Evolutionary conservation across 2,888 invertebrate genomes (phyloP).

Genomic region (Hoplodrina ambigua): DNA sequence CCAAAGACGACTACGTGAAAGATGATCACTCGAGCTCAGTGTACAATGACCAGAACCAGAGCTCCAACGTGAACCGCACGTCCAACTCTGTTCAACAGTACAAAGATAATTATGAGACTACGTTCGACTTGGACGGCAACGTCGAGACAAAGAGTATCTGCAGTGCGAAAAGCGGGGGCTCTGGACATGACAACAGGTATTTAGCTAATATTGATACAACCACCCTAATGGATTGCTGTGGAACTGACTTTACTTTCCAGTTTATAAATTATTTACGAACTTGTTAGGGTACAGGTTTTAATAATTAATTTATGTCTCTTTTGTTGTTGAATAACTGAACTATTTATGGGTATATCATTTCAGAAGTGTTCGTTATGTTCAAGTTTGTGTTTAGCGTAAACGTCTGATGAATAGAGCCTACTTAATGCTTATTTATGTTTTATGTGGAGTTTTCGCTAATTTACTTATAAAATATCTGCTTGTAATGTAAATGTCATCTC

Average conservation of each 20-base stretch:
- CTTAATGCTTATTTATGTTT: constrained; percentile 49
- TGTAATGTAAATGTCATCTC: constrained; percentile 6
- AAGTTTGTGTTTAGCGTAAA: constrained; percentile 43
- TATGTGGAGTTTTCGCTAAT: constrained; percentile 32
- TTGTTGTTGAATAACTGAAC: constrained; percentile 45
- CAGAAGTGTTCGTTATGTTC: constrained; percentile 22
- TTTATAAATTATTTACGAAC: constrained; percentile 54
- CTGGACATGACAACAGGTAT: constrained; percentile 95
- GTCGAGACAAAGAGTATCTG: constrained; percentile 97
- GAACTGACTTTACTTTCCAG: constrained; percentile 33
- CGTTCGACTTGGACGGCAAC: constrained; percentile 97
- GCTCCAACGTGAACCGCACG: constrained; percentile 74
- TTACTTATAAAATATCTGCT: constrained; percentile 27
- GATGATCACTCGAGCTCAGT: constrained; percentile 82
- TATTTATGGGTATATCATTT: constrained; percentile 43
- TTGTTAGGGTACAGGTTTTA: constrained; percentile 40
- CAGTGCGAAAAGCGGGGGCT: constrained; percentile 94
- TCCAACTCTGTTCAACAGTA: constrained; percentile 81
- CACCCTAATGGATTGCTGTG: constrained; percentile 52
- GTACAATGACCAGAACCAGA: constrained; percentile 83
- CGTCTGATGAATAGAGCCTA: constrained; percentile 30
- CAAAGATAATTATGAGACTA: constrained; percentile 95
- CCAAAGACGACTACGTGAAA: constrained; percentile 82
- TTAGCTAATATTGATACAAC: constrained; percentile 45
- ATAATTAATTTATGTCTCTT: constrained; percentile 43